These are phyloP conservation scores for Phenganax marumi DNA, from an alignment of 92 coral and sea anemone species.

Conservation along the genomic window DNA sequence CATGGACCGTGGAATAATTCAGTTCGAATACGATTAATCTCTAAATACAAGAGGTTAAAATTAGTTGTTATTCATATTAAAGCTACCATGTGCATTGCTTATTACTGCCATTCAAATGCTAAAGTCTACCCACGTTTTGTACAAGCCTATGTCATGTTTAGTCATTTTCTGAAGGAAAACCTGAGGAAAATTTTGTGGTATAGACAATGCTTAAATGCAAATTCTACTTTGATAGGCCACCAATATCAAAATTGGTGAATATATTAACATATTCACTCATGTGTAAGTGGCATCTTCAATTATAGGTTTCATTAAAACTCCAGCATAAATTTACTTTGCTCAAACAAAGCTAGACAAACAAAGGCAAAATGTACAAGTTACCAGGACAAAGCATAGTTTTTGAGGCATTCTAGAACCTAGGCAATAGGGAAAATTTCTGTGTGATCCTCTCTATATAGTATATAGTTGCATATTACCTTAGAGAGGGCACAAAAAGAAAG, in stretches of 20 bases:
- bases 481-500: too few relatives aligned
- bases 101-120: not conserved
- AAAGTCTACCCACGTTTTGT: too few relatives aligned
- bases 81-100: not conserved
- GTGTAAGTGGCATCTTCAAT: not conserved
- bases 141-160: too few relatives aligned
- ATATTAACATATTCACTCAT: not conserved
- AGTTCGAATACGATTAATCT: slow-evolving; percentile 88
- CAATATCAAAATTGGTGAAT: slow-evolving; percentile 1
- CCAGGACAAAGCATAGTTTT: not conserved
- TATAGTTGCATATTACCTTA: too few relatives aligned
- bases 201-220: slow-evolving; percentile 30
- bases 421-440: too few relatives aligned
- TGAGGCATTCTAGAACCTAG: not conserved
- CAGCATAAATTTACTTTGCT: slow-evolving; percentile 22
- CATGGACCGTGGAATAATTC: slow-evolving; percentile 88
- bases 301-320: slow-evolving; percentile 2
- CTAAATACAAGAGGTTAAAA: slow-evolving; percentile 54
- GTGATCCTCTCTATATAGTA: too few relatives aligned
- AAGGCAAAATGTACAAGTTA: not conserved
- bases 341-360: slow-evolving; percentile 28
- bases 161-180: too few relatives aligned
- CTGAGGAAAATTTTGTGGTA: too few relatives aligned
- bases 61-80: slow-evolving; percentile 19
- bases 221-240: not conserved